These are phyloP conservation scores for Mactromeris polynyma DNA, from an alignment of 2,888 invertebrate genomes.

Conservation along the genomic window DNA sequence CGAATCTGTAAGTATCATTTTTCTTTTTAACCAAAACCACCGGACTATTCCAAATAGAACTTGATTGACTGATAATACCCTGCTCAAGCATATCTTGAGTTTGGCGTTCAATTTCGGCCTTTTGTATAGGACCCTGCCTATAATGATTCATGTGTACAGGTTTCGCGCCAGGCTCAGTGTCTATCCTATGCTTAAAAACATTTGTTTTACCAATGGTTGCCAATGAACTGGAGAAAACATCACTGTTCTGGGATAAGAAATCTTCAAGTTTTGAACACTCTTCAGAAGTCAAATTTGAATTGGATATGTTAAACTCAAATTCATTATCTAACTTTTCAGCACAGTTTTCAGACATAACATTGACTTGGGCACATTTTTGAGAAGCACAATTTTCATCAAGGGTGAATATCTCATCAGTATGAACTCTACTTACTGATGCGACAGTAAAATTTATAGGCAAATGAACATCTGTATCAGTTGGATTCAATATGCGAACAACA, in stretches of 20 bases:
- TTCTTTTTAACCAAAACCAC: conserved; percentile 62
- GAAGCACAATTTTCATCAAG: too few species aligned
- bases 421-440: too few species aligned
- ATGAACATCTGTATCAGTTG: conserved; percentile 6
- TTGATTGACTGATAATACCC: too few species aligned
- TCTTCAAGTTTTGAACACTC: conserved; percentile 26
- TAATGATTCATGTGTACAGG: too few species aligned
- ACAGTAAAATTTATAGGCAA: neutral
- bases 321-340: neutral
- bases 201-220: neutral
- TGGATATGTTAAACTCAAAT: conserved; percentile 33
- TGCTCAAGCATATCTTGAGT: too few species aligned
- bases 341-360: neutral
- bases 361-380: neutral
- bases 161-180: too few species aligned
- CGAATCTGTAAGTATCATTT: conserved; percentile 53
- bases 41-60: too few species aligned
- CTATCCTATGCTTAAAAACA: too few species aligned
- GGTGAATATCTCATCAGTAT: too few species aligned
- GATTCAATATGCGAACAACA: neutral
- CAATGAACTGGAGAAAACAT: conserved; percentile 46
- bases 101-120: too few species aligned
- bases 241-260: conserved; percentile 29
- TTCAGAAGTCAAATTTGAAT: too few species aligned
- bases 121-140: too few species aligned